Evolutionary conservation across 2,797 vertebrate species (phyloP).

Genomic region (Chlorospingus semifuscus): DNA sequence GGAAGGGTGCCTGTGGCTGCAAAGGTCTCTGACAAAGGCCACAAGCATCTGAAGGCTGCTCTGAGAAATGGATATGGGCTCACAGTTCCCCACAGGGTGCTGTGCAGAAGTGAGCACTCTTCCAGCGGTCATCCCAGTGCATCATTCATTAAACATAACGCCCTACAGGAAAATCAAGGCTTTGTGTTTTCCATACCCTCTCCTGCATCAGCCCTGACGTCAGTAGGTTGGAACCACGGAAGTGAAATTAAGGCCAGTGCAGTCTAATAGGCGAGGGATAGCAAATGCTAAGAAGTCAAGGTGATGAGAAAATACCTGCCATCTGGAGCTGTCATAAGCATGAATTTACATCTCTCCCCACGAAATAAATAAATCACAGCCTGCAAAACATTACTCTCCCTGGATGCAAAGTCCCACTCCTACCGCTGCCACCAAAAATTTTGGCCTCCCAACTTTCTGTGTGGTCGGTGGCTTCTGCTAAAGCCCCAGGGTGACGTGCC

Average conservation of each 20-base stretch:
- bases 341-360: neutral
- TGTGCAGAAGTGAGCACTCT: neutral
- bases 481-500: neutral
- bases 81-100: neutral
- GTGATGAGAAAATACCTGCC: conserved; percentile 32
- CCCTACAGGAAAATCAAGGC: conserved; percentile 12
- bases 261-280: neutral
- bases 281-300: neutral
- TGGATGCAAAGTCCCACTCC: neutral
- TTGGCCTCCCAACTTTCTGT: neutral
- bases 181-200: neutral
- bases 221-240: neutral
- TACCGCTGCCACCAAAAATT: neutral
- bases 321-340: conserved; percentile 51
- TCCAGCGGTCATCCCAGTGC: neutral
- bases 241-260: neutral
- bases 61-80: neutral
- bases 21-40: neutral
- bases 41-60: neutral
- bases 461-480: neutral
- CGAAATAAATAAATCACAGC: conserved; percentile 37
- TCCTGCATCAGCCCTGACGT: neutral
- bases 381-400: neutral
- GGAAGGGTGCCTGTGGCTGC: neutral
- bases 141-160: conserved; percentile 55